These are phyloP conservation scores for Dolichotis patagonum DNA, from an alignment of 2,113 vertebrate genomes.

Conservation along the genomic window DNA sequence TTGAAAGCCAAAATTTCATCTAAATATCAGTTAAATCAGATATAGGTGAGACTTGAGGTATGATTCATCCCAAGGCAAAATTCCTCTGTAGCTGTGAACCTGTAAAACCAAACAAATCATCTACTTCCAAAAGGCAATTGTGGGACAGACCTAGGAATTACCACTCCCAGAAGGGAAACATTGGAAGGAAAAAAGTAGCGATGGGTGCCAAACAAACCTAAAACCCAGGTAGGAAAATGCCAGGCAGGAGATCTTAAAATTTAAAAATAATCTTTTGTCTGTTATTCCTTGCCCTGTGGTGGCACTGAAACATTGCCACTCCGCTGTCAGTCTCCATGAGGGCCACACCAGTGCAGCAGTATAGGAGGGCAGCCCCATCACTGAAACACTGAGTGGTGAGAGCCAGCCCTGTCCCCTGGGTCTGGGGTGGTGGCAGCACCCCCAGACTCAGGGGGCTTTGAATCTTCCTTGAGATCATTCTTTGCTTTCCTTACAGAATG, in stretches of 20 bases:
- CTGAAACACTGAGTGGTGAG: not conserved
- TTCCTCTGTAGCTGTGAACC: not conserved
- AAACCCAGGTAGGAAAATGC: not conserved
- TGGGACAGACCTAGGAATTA: not conserved
- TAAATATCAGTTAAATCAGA: not conserved
- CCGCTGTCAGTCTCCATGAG: not conserved
- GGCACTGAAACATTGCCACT: not conserved
- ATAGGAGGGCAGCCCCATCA: too few relatives aligned
- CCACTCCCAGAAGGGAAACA: not conserved
- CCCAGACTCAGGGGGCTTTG: too few relatives aligned
- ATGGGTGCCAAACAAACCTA: not conserved
- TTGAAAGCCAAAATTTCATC: not conserved
- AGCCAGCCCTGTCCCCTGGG: not conserved
- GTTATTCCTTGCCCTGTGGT: not conserved
- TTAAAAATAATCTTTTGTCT: not conserved
- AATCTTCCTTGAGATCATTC: not conserved
- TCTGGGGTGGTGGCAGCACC: not conserved
- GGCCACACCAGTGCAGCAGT: not conserved
- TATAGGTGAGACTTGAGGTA: not conserved
- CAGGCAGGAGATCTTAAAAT: not conserved
- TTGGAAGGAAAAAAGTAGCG: not conserved
- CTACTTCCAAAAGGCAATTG: not conserved
- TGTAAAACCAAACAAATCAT: not conserved
- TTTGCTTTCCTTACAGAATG: not conserved
- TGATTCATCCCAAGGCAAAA: not conserved